Percentiles rank a stretch among this genome's conserved stretches.
Evolutionary conservation across 37 sponge, comb jelly and placozoan species (phyloP).

Genomic region (Hormiphora californensis): DNA sequence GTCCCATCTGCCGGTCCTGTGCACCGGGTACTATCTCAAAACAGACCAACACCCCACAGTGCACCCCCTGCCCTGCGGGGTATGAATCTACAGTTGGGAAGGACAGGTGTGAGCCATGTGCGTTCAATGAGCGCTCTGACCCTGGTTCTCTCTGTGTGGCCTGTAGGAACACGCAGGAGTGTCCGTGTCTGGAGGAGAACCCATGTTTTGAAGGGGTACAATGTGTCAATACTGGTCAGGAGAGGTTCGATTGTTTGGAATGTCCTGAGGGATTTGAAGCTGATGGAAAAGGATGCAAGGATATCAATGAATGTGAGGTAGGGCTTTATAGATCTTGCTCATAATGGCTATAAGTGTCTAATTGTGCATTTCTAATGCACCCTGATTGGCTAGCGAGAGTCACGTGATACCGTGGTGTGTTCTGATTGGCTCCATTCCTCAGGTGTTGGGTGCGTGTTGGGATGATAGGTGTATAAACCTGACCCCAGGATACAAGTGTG

Average conservation of each 20-base stretch:
- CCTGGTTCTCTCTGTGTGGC: not conserved
- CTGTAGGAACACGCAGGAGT: constrained; percentile 20
- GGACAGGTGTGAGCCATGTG: constrained; percentile 9
- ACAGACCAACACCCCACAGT: not conserved
- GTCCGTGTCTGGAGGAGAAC: constrained; percentile 41
- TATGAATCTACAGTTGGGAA: constrained; percentile 22
- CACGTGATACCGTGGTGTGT: not conserved
- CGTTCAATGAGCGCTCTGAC: constrained; percentile 7
- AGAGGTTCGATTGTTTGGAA: not conserved
- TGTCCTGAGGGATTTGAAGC: constrained; percentile 38
- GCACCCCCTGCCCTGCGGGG: not conserved
- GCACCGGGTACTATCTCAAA: constrained; percentile 22
- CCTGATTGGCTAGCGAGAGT: no score
- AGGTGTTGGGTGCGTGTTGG: constrained; percentile 1
- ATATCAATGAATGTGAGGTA: constrained; percentile 50
- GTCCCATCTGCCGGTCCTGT: not conserved
- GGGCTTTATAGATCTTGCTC: not conserved
- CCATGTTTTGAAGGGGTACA: constrained; percentile 48
- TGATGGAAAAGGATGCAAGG: constrained; percentile 22
- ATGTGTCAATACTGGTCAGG: constrained; percentile 42
- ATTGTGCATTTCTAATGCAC: not conserved
- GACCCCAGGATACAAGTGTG: constrained; percentile 47
- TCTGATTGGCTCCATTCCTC: no score
- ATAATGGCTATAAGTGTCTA: not conserved
- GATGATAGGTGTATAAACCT: constrained; percentile 6